Evolutionary conservation across 2,113 vertebrate species (phyloP), one percentile per base, ranked within the genome.

Genomic region (Egretta garzetta): DNA sequence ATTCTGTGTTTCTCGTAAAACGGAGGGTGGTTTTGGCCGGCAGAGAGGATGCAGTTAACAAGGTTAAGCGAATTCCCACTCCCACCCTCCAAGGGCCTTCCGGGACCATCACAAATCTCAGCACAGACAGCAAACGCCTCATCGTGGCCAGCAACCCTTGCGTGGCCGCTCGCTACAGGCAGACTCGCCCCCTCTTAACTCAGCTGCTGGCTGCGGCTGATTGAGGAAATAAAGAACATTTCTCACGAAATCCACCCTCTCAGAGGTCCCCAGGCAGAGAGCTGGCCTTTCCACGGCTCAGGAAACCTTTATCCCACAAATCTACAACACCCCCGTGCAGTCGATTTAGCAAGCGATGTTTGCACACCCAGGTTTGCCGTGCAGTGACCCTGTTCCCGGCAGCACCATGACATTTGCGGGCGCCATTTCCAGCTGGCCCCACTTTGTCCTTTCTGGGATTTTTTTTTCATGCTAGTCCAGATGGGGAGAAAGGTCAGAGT

Each of bases 51-150:
- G 15, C 50, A 23, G 35, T 84, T 86, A 75, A 86, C 0, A 2
- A 79, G 71, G 59, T 55, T 27, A 21, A 80, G 18, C 0, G 0
- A 88, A 81, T 93, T 96, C 94, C 82, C 79, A 45, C 80, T 97
- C 95, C 97, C 94, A 95, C 74, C 91, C 97, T 75, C 73, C 41
- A 3, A 77, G 60, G 28, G 81, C 94, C 86, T 97, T 75, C 33
- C 0, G 30, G 83, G 91, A 83, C 63, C 72, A 33, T 66, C 59
- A 27, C 63, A 79, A 80, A 67, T 58, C 91, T 87, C 18, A 2
- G 18, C 1, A 9, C 76, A 70, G 92, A 72, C 91, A 92, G 82
- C 92, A 80, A 89, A 82, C 62, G 18, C 74, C 89, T 93, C 39
- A 0, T 12, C 0, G 0, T 6, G n/a, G 94, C 93, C 96, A 95